These are phyloP conservation scores for Micronycteris hirsuta DNA, from an alignment of 2,113 vertebrate species.

Conservation along the genomic window DNA sequence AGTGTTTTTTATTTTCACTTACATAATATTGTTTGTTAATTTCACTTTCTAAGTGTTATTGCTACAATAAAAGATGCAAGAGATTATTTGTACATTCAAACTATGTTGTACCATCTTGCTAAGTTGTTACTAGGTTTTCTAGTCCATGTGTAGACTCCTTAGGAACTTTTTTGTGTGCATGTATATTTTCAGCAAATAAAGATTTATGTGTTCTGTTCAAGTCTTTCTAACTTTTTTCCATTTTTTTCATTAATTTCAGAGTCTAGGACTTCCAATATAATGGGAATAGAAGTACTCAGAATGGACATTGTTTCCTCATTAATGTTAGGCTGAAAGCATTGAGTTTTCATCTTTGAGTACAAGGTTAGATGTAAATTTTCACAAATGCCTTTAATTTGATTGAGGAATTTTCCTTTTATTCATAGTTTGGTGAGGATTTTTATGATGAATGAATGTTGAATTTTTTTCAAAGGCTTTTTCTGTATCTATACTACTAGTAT, in stretches of 20 bases:
- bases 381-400: background rate
- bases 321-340: background rate
- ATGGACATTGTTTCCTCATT: background rate
- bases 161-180: background rate
- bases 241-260: background rate
- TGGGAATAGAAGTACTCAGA: background rate
- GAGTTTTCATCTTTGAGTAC: background rate
- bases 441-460: background rate
- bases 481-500: background rate
- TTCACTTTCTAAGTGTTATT: background rate
- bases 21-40: background rate
- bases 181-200: background rate
- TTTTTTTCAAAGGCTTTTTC: background rate
- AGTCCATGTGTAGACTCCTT: background rate
- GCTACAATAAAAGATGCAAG: background rate
- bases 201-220: background rate
- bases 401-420: background rate
- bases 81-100: background rate
- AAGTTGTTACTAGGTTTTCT: background rate
- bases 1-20: background rate
- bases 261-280: background rate
- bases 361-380: background rate
- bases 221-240: background rate
- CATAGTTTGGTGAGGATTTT: background rate
- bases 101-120: background rate